Percentiles rank a stretch among this genome's conserved stretches.
phyloP scores from a whole-genome alignment of 2,888 invertebrate genomes.

The Melitaea athalia region DNA sequence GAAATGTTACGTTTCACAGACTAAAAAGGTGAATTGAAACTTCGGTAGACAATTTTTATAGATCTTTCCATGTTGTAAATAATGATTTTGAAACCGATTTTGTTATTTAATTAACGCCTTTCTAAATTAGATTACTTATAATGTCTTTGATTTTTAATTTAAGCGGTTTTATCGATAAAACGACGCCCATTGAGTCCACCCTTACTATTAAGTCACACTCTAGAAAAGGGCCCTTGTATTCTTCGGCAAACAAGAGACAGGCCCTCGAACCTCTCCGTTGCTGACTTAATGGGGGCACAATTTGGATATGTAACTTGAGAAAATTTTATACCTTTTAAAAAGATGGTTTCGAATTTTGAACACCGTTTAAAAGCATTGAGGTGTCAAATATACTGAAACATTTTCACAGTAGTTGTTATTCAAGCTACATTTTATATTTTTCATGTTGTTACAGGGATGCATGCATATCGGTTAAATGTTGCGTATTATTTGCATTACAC shows the following conservation, averaged over 20 bases:
- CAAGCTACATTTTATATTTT: no score
- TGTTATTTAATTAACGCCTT: neutral
- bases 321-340: constrained; percentile 41
- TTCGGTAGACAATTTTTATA: neutral
- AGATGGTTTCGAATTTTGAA: constrained; percentile 20
- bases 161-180: constrained; percentile 37
- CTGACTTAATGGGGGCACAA: constrained; percentile 60
- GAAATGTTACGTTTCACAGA: constrained; percentile 36
- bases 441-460: no score
- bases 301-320: constrained; percentile 41
- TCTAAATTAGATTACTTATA: neutral
- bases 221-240: constrained; percentile 58
- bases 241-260: constrained; percentile 67
- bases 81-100: neutral
- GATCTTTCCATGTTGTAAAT: neutral
- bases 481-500: no score
- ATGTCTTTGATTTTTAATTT: constrained; percentile 10
- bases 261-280: constrained; percentile 62
- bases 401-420: neutral
- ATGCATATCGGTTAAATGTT: no score
- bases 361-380: constrained; percentile 21
- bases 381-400: neutral
- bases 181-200: constrained; percentile 59
- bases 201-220: constrained; percentile 74
- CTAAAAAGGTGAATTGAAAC: constrained; percentile 23